Base-by-base conservation (phyloP, 2,113 vertebrate genomes). In the human (Homo sapiens) region DNA sequence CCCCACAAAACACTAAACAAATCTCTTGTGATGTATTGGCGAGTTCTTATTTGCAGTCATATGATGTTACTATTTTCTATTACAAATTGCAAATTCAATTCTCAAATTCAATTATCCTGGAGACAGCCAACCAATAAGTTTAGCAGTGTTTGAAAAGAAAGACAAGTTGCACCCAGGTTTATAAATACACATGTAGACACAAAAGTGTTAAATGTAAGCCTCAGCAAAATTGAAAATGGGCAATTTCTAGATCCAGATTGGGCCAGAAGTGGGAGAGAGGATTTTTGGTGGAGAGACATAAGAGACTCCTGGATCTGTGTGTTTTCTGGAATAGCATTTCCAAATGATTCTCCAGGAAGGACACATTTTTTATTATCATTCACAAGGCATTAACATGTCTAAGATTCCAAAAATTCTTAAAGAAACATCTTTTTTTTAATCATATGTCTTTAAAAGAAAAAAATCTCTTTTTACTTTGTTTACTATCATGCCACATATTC, bases 41-140 rank as follows among this genome's bases (percentile, higher is more conserved):
- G 8, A 40, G 50, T 32, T 38, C 82, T 96, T 78, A 91, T 94
- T 90, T 94, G 86, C 45, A 96, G 82, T 93, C 95, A 48, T 66
- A 48, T 16, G 30, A 82, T 78, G 89, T 91, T 91, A 89, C 88
- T 52, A 78, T 82, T 94, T 94, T 94, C 59, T 96, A 89, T 96
- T 91, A 89, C 93, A 91, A 91, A 96, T 96, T 90, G 82, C 82
- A 89, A 79, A 96, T 96, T 93, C 76, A 85, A 27, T 93, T 95
- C 89, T 94, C 81, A 94, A 70, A 94, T 96, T 94, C 92, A 93
- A 38, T 97, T 96, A 93, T 85, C 59, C 38, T 40, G 13, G 72
- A 80, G 84, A 93, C 16, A 86, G 72, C 38, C 83, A 78, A 59
- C 93, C 90, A 96, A 48, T 55, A 38, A 78, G 32, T 79, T 97